phyloP scores from a whole-genome alignment of 2,113 vertebrate genomes.

The Amia ocellicauda region DNA sequence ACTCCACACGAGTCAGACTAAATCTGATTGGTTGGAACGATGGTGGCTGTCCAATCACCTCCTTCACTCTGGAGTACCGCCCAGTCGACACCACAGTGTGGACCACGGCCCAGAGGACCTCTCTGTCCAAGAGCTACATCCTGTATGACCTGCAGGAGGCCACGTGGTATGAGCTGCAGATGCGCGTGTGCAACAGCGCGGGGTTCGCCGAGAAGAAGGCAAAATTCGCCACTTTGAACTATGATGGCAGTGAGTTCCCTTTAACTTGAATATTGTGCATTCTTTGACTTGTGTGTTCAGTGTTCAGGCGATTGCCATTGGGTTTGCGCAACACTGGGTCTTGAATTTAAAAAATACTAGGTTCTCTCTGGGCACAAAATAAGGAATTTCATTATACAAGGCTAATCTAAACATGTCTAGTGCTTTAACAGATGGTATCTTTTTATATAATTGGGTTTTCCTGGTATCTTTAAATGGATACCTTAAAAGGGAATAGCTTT shows the following conservation, averaged over 20 bases:
- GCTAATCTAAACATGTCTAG: no score
- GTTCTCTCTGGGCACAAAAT: no score
- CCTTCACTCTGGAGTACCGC: constrained; percentile 91
- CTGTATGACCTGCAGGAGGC: constrained; percentile 92
- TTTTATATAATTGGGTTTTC: no score
- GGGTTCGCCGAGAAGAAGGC: constrained; percentile 92
- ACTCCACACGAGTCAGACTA: constrained; percentile 83
- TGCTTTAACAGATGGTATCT: no score
- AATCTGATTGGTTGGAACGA: constrained; percentile 98
- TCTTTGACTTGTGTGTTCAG: no score
- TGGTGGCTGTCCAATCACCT: constrained; percentile 93
- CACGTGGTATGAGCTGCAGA: constrained; percentile 95
- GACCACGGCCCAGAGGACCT: constrained; percentile 90
- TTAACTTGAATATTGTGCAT: not conserved
- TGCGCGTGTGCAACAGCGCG: constrained; percentile 95
- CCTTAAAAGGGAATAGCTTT: no score
- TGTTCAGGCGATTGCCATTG: no score
- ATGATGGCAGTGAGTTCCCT: constrained; percentile 87
- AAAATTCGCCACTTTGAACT: constrained; percentile 89
- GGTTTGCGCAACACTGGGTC: no score
- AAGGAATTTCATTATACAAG: no score
- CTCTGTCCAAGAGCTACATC: constrained; percentile 90
- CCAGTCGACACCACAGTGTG: constrained; percentile 85
- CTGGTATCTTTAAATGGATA: no score
- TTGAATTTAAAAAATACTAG: no score